Conservation (phyloP, 2,113 vertebrate species). For the Myrmecobius fasciatus region DNA sequence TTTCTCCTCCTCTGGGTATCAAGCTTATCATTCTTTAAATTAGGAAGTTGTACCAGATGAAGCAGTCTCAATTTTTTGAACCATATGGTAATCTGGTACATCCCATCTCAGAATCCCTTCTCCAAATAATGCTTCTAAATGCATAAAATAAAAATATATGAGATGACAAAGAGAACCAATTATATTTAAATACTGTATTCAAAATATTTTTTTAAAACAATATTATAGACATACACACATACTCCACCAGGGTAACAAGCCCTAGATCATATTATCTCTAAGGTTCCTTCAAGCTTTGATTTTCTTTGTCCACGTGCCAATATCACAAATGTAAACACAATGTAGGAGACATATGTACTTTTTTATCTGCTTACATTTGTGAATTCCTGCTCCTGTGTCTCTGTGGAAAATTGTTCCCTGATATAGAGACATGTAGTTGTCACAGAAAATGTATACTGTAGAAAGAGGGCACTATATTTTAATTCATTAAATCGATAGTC, state of each 20-base stretch:
- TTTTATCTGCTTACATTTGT: neutral
- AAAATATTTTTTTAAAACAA: neutral
- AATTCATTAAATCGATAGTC: neutral
- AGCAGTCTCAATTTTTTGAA: no score
- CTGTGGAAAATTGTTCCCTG: neutral
- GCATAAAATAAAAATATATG: no score
- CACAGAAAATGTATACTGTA: neutral
- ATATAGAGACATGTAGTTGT: neutral
- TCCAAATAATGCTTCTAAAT: no score
- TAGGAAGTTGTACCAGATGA: no score
- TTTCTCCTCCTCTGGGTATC: no score
- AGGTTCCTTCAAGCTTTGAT: neutral
- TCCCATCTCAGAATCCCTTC: no score
- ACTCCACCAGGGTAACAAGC: neutral
- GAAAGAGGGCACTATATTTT: neutral
- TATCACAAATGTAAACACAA: neutral
- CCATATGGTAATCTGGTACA: no score
- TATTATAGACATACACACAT: neutral
- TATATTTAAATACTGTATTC: no score
- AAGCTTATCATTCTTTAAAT: no score
- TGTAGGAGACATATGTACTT: neutral
- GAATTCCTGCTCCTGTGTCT: neutral
- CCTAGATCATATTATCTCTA: neutral
- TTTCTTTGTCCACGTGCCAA: neutral
- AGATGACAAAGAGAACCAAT: no score